These are phyloP conservation scores for Drosophila persimilis DNA, from an alignment of 1,140 invertebrate genomes.

Conservation along the genomic window DNA sequence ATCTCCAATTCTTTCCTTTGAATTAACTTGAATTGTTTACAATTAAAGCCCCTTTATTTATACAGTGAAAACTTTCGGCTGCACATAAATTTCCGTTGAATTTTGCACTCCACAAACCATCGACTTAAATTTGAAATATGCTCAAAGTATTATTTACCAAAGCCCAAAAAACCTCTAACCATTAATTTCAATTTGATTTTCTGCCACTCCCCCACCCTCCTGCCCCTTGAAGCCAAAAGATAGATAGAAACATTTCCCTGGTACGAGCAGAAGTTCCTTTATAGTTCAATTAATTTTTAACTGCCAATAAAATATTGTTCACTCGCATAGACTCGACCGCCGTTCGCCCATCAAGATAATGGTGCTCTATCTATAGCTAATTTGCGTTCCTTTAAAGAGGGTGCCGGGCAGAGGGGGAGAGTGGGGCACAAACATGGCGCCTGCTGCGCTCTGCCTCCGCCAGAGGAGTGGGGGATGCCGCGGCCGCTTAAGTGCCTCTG, in stretches of 20 bases:
- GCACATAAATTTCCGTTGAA: too few species aligned
- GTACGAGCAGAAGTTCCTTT: slow-evolving; percentile 20
- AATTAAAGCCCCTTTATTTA: neutral
- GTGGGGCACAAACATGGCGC: slow-evolving; percentile 20
- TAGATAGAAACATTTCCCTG: slow-evolving; percentile 6
- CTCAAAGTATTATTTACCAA: slow-evolving; percentile 4
- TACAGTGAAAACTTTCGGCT: neutral
- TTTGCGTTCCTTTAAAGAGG: slow-evolving; percentile 41
- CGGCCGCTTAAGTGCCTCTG: slow-evolving; percentile 78
- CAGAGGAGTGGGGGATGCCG: slow-evolving; percentile 51
- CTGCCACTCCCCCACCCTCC: too few species aligned
- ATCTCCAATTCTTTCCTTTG: too few species aligned
- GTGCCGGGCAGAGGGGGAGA: neutral
- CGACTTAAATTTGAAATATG: neutral
- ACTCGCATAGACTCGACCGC: slow-evolving; percentile 15
- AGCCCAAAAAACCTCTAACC: neutral
- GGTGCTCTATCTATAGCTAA: slow-evolving; percentile 43
- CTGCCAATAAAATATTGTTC: slow-evolving; percentile 43
- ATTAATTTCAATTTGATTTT: slow-evolving; percentile 14
- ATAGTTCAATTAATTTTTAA: slow-evolving; percentile 57
- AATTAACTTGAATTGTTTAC: too few species aligned
- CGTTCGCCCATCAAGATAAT: slow-evolving; percentile 41
- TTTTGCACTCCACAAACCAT: too few species aligned
- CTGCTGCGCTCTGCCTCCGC: slow-evolving; percentile 32
- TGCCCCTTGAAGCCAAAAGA: too few species aligned